Evolutionary conservation across 2,113 vertebrate species (phyloP), one percentile per base, ranked within the genome.

Genomic region (Chaetura pelagica): DNA sequence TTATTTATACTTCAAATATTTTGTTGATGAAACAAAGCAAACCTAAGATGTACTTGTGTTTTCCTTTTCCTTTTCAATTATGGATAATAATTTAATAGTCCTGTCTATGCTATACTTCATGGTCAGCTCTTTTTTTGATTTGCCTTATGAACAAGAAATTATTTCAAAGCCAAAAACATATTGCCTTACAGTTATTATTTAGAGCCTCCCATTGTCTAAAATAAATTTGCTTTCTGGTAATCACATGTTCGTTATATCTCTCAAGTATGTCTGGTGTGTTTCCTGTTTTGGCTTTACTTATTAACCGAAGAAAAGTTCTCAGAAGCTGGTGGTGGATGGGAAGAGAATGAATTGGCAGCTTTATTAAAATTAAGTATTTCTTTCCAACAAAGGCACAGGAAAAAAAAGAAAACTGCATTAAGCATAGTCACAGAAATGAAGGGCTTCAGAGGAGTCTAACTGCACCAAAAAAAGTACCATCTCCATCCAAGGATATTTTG

Each of bases 391-490:
- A 94, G 67, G 83, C 75, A 44, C 93, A 85, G 67, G 63, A 61
- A 51, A 55, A 87, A 87, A 68, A 90, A 74, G 24, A 66, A 57
- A 92, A 69, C 6, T 27, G 52, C 34, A 55, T 48, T 72, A 71
- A 42, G 30, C 35, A 29, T 64, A 30, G 46, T 6, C 15, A 59
- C 7, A 93, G 10, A 71, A 90, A 40, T 46, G 0, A 82, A 79
- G 52, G 38, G n/a, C 71, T 89, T 99, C 97, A 99, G 94, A 98
- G 94, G 90, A 99, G 98, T 90, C 98, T 99, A 87, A 99, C 88
- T 32, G 98, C 99, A 44, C 99, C 99, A 69, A 99, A 98, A 96
- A 99, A 99, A 46, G 99, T 99, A 87, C 97, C 97, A 15, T 99
- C 99, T 84, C 99, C 99, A n/a, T 98, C 98, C 93, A 98, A 96